Percentiles rank a stretch among this genome's conserved stretches.
Conservation (phyloP, 1,140 invertebrate genomes). For the Leptestheria dahalacensis region DNA sequence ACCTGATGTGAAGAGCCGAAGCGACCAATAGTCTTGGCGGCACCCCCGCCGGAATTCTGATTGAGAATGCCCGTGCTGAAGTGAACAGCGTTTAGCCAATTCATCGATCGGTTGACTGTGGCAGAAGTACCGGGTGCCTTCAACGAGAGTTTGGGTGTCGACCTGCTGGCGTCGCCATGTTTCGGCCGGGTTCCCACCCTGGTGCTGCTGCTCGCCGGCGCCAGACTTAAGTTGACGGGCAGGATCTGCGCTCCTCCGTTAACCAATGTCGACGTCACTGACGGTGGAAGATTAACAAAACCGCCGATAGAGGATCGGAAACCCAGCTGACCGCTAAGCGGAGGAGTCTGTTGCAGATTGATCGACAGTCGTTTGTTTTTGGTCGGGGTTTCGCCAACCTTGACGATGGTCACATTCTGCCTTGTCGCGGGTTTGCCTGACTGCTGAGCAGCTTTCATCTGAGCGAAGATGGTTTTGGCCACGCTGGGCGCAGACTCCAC, state of each 20-base stretch:
- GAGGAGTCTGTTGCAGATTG: not conserved
- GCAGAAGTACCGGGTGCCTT: conserved; percentile 24
- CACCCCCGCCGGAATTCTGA: conserved; percentile 13
- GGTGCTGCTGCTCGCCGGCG: not conserved
- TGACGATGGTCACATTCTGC: not conserved
- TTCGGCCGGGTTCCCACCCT: conserved; percentile 37
- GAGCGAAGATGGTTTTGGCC: conserved; percentile 31
- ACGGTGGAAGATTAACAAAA: conserved; percentile 1
- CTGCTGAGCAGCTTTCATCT: conserved; percentile 23
- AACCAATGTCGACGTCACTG: too few relatives aligned
- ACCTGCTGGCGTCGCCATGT: conserved; percentile 36
- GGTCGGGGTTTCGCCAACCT: not conserved
- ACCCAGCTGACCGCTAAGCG: not conserved
- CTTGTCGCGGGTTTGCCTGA: not conserved
- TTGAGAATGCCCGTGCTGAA: conserved; percentile 13
- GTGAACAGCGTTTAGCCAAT: conserved; percentile 45
- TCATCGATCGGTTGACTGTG: conserved; percentile 45
- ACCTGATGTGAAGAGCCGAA: conserved; percentile 10
- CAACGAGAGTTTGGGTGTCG: conserved; percentile 7
- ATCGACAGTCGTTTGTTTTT: not conserved
- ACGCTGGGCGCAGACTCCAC: conserved; percentile 32
- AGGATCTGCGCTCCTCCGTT: not conserved
- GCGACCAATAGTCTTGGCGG: conserved; percentile 13
- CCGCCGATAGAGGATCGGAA: not conserved
- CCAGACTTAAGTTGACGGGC: not conserved